phyloP scores from a whole-genome alignment of 2,113 vertebrate species.

The Opisthocomus hoazin region DNA sequence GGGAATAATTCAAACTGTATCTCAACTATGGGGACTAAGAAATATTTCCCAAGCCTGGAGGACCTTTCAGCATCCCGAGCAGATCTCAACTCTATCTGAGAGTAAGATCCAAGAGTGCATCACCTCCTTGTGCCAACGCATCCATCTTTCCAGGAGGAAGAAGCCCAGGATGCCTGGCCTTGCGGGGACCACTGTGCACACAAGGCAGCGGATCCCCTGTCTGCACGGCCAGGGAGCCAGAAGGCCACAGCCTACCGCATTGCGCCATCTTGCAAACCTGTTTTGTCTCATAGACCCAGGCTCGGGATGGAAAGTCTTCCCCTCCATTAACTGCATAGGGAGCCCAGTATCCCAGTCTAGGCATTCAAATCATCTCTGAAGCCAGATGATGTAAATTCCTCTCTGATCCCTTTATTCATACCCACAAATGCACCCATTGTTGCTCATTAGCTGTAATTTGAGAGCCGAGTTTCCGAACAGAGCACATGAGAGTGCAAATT shows the following conservation, averaged over 20 bases:
- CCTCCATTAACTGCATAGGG: not conserved
- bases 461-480: not conserved
- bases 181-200: not conserved
- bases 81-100: not conserved
- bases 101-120: not conserved
- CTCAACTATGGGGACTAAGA: not conserved
- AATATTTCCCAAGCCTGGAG: not conserved
- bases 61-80: accelerated
- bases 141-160: not conserved
- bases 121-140: not conserved
- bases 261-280: accelerated
- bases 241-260: not conserved
- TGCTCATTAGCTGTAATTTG: not conserved
- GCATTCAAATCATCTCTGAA: not conserved
- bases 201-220: not conserved
- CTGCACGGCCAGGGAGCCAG: not conserved
- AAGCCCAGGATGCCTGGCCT: not conserved
- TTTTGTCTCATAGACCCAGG: not conserved
- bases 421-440: not conserved
- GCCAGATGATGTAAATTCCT: not conserved
- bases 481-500: not conserved
- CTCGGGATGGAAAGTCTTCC: not conserved
- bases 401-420: not conserved
- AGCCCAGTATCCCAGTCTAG: not conserved
- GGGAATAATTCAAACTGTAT: not conserved